These are phyloP conservation scores for Australoheros scitulus DNA, from an alignment of 2,113 vertebrate species.

Conservation along the genomic window DNA sequence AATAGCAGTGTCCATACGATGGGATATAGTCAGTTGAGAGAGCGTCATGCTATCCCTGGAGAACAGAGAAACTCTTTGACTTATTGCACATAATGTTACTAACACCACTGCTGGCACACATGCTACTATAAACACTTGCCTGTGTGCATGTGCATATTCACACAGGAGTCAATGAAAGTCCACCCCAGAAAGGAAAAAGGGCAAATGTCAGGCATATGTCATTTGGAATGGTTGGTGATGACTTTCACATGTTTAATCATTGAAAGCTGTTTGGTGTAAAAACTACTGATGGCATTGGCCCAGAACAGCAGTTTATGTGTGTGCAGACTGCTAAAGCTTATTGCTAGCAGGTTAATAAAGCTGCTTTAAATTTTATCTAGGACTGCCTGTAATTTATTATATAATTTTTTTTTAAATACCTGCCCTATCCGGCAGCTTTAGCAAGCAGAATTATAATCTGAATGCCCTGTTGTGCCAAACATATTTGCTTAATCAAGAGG, in stretches of 20 bases:
- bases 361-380: neutral
- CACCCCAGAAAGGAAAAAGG: constrained; percentile 17
- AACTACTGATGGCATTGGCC: constrained; percentile 22
- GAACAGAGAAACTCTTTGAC: constrained; percentile 38
- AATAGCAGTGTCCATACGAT: neutral
- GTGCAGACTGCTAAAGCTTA: constrained; percentile 13
- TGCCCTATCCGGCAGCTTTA: too few relatives aligned
- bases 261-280: constrained; percentile 47
- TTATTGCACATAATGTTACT: constrained; percentile 45
- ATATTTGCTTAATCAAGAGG: too few relatives aligned
- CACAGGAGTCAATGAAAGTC: constrained; percentile 54
- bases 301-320: constrained; percentile 18
- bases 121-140: constrained; percentile 31
- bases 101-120: constrained; percentile 35
- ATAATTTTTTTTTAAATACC: too few relatives aligned
- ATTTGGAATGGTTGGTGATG: constrained; percentile 35
- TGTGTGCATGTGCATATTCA: constrained; percentile 43
- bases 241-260: constrained; percentile 51
- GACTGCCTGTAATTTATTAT: neutral
- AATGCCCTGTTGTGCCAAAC: too few relatives aligned
- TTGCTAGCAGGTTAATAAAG: neutral
- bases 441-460: too few relatives aligned
- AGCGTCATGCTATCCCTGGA: constrained; percentile 37
- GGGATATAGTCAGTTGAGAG: constrained; percentile 10
- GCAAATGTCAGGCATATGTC: constrained; percentile 64